Evolutionary conservation across 2,888 invertebrate genomes (phyloP), one percentile per base, ranked within the genome.

Genomic region (Magallana nippona): DNA sequence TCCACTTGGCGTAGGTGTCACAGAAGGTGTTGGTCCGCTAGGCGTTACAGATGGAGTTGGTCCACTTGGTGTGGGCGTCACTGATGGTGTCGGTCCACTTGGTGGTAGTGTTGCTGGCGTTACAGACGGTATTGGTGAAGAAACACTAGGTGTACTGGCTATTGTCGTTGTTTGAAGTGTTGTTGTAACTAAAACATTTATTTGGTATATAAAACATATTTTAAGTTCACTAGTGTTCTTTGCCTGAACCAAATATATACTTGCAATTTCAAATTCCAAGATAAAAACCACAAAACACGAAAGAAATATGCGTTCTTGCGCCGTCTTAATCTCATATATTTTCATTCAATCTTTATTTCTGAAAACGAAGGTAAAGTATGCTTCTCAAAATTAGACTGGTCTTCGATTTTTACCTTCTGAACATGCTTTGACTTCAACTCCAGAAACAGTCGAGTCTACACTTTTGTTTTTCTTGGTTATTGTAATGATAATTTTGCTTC

Each of bases 131-230:
- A 57, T 27, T 77, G 77, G 32, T 77, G 15, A 15, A 19, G 78
- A 44, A 44, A 55, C 17, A 15, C 44, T 78, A 13, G 78, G 32
- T 0, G 78, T 60, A n/a, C 60, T 60, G 60, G n/a, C 60, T n/a
- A 60, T n/a, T 60, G 60, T 60, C 60, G 60, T 60, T 60, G 60
- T 60, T 17, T n/a, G 8, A n/a, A 60, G n/a, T 60, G n/a, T 60
- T 8, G n/a, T 44, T 44, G 44, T 5, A 44, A 44, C 44, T 44
- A 44, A 44, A 44, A 44, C 44, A 44, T 44, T 44, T 44, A 44
- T 44, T 44, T 44, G 44, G 44, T 44, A 44, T 44, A 44, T 44
- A 44, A 44, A 44, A 44, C 44, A 8, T 8, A n/a, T n/a, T 71
- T 44, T 44, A 44, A 0, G 8, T 3, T 5, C 44, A 27, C 1